A percentile compares a stretch with the other conserved stretches of the same genome.
Evolutionary conservation across 2,888 invertebrate genomes (phyloP).

Genomic region (Gryllus longicercus): DNA sequence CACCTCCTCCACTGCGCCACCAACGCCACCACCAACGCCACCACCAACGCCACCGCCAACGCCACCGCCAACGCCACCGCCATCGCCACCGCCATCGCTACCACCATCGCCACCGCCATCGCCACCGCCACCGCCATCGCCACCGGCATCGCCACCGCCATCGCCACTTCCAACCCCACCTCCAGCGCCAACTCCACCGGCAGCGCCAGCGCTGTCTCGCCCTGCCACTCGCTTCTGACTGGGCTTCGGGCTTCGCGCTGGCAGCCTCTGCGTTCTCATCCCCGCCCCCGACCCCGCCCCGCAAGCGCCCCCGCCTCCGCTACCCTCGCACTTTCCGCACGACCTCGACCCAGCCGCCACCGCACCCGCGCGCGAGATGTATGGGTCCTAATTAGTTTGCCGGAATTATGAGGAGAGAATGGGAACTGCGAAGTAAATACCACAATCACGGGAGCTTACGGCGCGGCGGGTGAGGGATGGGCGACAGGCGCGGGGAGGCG

Average conservation of each 20-base stretch:
- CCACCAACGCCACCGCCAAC: background rate
- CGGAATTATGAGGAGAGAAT: slow-evolving; percentile 4
- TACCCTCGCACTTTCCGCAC: background rate
- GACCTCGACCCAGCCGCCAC: background rate
- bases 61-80: background rate
- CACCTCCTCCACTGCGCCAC: background rate
- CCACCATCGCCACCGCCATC: background rate
- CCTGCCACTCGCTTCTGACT: background rate
- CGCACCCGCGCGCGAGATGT: background rate
- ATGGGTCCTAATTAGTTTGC: slow-evolving; percentile 2
- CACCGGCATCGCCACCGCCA: background rate
- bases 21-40: background rate
- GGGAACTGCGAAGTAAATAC: slow-evolving; percentile 3
- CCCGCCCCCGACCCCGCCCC: background rate
- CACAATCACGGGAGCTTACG: background rate
- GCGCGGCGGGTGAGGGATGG: background rate
- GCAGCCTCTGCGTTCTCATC: background rate
- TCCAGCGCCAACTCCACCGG: too few relatives aligned
- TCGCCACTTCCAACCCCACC: background rate
- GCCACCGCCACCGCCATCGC: background rate
- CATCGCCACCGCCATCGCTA: background rate
- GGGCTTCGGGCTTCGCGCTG: background rate
- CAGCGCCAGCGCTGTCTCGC: background rate
- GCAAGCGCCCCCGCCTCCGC: background rate
- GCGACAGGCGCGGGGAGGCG: background rate